Percentiles rank a stretch among this genome's conserved stretches.
Conservation (phyloP, 2,113 vertebrate genomes). For the Nycticryphes semicollaris region DNA sequence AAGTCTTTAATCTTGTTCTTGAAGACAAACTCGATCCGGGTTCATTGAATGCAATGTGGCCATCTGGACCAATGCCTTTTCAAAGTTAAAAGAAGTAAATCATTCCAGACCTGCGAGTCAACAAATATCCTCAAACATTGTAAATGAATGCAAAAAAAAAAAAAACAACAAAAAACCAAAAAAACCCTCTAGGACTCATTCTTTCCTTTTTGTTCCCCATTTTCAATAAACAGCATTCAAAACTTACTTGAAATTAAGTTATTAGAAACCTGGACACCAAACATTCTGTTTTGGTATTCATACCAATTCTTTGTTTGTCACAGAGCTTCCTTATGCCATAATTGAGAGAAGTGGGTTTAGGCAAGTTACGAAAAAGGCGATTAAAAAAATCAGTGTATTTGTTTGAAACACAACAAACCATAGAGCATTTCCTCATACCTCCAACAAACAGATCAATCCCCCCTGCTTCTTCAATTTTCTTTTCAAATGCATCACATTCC, state of each 20-base stretch:
- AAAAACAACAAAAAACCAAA: neutral
- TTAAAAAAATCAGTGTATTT: neutral
- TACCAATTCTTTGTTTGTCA: neutral
- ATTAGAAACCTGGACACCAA: constrained; percentile 30
- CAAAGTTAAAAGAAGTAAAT: constrained; percentile 61
- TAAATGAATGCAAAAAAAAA: neutral
- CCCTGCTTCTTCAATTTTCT: constrained; percentile 83
- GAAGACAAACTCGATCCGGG: constrained; percentile 85
- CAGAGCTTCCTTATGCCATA: neutral
- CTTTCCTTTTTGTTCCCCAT: neutral
- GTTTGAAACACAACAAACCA: neutral
- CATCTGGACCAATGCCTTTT: constrained; percentile 86
- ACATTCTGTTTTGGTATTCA: neutral
- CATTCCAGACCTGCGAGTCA: constrained; percentile 12
- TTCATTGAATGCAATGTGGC: constrained; percentile 87
- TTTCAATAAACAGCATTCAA: neutral
- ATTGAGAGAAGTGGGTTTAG: neutral
- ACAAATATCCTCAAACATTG: constrained; percentile 14
- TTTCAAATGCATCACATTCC: constrained; percentile 83
- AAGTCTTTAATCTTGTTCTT: constrained; percentile 84
- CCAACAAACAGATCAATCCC: constrained; percentile 86
- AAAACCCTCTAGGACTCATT: neutral
- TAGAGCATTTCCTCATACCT: constrained; percentile 66
- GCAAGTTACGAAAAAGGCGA: neutral
- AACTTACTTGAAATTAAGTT: neutral